These are phyloP conservation scores for Myopa tessellatipennis DNA, from an alignment of 2,888 invertebrate species.

Conservation along the genomic window DNA sequence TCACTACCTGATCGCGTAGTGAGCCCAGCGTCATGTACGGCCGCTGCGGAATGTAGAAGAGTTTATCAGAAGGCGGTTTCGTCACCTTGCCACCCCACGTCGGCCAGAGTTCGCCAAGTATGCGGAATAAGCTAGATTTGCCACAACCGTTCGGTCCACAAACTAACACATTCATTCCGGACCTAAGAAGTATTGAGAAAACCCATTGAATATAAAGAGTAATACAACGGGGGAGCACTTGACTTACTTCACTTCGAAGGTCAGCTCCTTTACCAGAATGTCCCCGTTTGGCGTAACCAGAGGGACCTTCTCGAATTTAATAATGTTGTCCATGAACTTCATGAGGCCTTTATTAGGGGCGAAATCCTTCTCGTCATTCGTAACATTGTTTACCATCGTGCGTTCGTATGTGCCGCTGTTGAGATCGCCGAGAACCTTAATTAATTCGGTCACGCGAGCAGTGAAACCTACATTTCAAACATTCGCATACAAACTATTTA, in stretches of 20 bases:
- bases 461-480: conserved; percentile 74
- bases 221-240: background rate
- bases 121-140: conserved; percentile 95
- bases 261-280: conserved; percentile 87
- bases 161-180: conserved; percentile 96
- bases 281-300: conserved; percentile 98
- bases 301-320: conserved; percentile 92
- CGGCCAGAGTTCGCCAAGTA: conserved; percentile 98
- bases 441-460: conserved; percentile 89
- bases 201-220: no score
- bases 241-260: conserved; percentile 84
- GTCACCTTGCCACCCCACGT: conserved; percentile 92
- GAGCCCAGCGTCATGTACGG: conserved; percentile 99
- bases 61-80: conserved; percentile 94
- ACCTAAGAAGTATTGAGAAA: conserved; percentile 67
- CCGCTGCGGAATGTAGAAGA: conserved; percentile 93
- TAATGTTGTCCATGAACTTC: conserved; percentile 87
- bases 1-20: conserved; percentile 84
- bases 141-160: conserved; percentile 99
- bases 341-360: conserved; percentile 83
- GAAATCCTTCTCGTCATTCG: conserved; percentile 63
- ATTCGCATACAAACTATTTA: background rate
- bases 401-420: conserved; percentile 79
- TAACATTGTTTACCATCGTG: conserved; percentile 70
- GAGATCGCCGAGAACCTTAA: conserved; percentile 84